A percentile compares a stretch with the other conserved stretches of the same genome.
Evolutionary conservation across 2,888 invertebrate species (phyloP).

Genomic region (Limnephilus rhombicus): DNA sequence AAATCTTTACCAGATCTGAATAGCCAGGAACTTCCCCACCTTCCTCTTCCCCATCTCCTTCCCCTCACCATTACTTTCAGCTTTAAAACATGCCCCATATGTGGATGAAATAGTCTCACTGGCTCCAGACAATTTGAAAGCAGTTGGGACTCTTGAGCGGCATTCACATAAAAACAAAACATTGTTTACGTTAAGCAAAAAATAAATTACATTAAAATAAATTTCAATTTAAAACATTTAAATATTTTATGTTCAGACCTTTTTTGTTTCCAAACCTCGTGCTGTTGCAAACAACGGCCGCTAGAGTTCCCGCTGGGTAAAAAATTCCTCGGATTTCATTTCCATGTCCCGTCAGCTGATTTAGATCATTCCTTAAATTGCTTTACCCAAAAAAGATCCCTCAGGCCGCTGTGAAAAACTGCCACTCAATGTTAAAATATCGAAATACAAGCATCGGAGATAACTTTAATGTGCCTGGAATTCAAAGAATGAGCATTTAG

Average conservation of each 20-base stretch:
- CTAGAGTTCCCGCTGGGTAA: conserved; percentile 25
- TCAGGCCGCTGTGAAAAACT: background rate
- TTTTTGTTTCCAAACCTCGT: background rate
- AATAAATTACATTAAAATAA: background rate
- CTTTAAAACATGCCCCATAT: too few species aligned
- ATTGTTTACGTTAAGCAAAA: too few species aligned
- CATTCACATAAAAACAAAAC: too few species aligned
- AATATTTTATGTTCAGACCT: background rate
- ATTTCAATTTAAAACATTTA: background rate
- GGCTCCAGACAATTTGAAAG: too few species aligned
- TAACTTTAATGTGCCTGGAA: background rate
- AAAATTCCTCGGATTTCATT: background rate
- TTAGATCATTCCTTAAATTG: conserved; percentile 37
- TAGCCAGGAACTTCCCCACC: too few species aligned
- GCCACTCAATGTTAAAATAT: background rate
- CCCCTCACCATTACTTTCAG: too few species aligned
- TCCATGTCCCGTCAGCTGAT: conserved; percentile 33
- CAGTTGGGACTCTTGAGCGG: too few species aligned
- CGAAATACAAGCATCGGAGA: background rate
- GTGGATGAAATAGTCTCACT: too few species aligned
- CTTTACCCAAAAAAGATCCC: conserved; percentile 14
- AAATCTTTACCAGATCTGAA: too few species aligned
- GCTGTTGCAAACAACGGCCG: background rate
- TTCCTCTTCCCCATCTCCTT: too few species aligned
- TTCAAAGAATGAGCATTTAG: background rate